Base-by-base conservation (phyloP, 2,113 vertebrate genomes). In the Saiga tatarica region DNA sequence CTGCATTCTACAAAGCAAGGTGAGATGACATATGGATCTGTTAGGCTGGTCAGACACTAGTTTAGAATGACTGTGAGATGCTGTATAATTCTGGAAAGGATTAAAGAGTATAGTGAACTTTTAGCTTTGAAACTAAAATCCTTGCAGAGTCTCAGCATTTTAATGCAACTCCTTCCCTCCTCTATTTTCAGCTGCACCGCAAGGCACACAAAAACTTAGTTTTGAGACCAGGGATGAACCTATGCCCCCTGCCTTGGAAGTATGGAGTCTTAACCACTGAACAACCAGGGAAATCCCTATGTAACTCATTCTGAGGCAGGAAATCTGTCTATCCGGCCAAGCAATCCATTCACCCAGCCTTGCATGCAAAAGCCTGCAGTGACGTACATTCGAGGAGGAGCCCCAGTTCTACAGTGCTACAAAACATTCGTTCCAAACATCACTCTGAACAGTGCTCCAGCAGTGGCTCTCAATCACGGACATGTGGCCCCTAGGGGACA, bases 401-500 rank as follows among this genome's bases (percentile, higher is more conserved):
- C 13, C 85, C 39, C 8, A 3, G 33, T 21, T 6, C 8, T 11
- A 21, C 5, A 25, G 16, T 2, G 9, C 25, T 45, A 1, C 6
- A 14, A 36, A 45, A 45, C 36, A 25, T 9, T 36, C 21, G 0
- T 19, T 17, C 25, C 59, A 16, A 2, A n/a, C 3, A 1, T 21
- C 78, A 28, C 39, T 45, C 25, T 42, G 94, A 93, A 93, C 87
- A 87, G 92, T n/a, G 96, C 93, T 97, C 94, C 82, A 87, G 92
- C 85, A 89, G 11, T 0, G 89, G 53, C 15, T 52, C 60, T 87
- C 33, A 1, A 3, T 8, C n/a, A 1, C 23, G 3, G 16, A 14
- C 9, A 52, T 82, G 3, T 81, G 87, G 85, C 36, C 79, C 28
- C 12, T 96, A 93, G 95, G 33, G 33, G 50, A 42, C 12, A 53